Conservation (phyloP, 2,113 vertebrate genomes). For the Edolisoma coerulescens region DNA sequence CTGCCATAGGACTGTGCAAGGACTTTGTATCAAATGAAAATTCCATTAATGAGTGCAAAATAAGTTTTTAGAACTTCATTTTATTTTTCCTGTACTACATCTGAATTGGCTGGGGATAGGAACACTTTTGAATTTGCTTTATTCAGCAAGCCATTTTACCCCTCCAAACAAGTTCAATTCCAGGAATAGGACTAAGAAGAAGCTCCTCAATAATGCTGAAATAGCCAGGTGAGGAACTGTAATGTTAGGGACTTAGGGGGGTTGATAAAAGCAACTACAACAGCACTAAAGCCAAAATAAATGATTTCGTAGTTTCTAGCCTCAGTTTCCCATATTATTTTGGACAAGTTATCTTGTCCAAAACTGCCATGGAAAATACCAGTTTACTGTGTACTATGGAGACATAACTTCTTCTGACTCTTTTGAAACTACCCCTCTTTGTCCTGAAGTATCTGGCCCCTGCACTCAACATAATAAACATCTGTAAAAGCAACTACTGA, state of each 20-base stretch:
- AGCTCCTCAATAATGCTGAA: background rate
- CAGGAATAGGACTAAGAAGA: background rate
- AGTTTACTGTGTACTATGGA: background rate
- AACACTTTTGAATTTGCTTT: background rate
- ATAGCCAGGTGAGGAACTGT: background rate
- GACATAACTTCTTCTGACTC: background rate
- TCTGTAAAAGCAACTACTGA: background rate
- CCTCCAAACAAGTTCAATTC: background rate
- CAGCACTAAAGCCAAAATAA: background rate
- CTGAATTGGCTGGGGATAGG: background rate
- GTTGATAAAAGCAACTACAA: background rate
- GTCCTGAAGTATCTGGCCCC: background rate
- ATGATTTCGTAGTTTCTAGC: background rate
- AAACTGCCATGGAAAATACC: background rate
- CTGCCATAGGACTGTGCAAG: background rate
- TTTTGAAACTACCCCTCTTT: background rate
- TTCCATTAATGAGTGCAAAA: background rate
- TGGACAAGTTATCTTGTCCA: background rate
- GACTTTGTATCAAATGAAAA: background rate
- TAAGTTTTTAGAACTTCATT: background rate
- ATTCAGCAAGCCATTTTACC: background rate
- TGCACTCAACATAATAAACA: background rate
- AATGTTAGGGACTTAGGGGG: background rate
- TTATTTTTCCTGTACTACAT: background rate
- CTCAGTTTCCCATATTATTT: background rate